Conservation (phyloP, 2,797 vertebrate species). For the Hylomyscus alleni region DNA sequence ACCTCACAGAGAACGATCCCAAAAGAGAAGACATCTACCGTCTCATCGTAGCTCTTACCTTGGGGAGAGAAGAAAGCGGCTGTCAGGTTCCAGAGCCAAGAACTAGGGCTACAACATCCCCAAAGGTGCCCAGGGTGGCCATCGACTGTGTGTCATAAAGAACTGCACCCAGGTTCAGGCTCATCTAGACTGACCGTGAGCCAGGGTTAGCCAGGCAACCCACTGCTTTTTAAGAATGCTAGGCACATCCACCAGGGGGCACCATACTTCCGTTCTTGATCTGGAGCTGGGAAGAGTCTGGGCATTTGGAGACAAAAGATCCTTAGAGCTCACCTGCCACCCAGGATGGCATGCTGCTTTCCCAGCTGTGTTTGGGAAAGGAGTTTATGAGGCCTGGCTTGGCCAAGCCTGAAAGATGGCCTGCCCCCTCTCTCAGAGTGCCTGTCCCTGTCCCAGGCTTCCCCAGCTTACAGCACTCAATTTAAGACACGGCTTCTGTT, state of each 20-base stretch:
- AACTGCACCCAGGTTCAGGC: background rate
- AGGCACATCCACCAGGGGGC: slow-evolving; percentile 74
- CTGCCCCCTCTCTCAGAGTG: background rate
- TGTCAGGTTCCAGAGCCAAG: slow-evolving; percentile 21
- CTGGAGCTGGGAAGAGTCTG: background rate
- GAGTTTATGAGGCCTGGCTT: background rate
- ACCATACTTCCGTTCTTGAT: slow-evolving; percentile 47
- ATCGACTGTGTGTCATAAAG: background rate
- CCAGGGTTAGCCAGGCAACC: background rate
- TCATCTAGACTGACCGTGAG: background rate
- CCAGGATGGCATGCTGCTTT: background rate
- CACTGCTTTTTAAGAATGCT: background rate
- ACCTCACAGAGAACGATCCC: slow-evolving; percentile 98
- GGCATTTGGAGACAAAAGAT: background rate
- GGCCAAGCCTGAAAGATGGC: background rate
- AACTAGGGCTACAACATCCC: background rate
- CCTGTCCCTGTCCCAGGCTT: background rate
- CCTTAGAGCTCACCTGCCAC: background rate
- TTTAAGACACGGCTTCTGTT: background rate
- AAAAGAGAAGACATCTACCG: slow-evolving; percentile 97
- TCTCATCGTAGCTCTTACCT: slow-evolving; percentile 98
- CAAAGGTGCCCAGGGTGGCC: background rate
- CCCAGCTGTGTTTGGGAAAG: background rate
- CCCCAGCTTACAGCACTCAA: background rate
- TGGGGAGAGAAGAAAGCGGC: slow-evolving; percentile 74